These are phyloP conservation scores for Aphis gossypii DNA, from an alignment of 1,140 invertebrate species.

Conservation along the genomic window DNA sequence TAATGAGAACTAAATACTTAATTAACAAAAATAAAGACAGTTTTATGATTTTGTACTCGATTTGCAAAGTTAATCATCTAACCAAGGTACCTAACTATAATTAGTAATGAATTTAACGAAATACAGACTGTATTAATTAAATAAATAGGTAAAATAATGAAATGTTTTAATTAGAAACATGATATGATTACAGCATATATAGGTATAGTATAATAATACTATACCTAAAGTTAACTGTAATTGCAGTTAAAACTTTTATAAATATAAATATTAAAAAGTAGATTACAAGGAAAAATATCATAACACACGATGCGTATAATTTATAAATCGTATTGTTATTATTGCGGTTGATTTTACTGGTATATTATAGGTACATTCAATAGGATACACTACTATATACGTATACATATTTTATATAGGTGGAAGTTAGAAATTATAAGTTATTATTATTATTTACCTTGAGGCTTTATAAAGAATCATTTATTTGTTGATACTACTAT, in stretches of 20 bases:
- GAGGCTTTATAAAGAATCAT: neutral
- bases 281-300: neutral
- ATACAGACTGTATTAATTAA: neutral
- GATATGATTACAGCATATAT: neutral
- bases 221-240: neutral
- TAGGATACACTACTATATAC: neutral
- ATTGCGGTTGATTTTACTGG: neutral
- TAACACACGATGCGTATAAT: conserved; percentile 2
- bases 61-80: neutral
- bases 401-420: neutral
- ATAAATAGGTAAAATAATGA: neutral
- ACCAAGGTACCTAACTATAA: neutral
- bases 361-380: neutral
- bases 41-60: neutral
- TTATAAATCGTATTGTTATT: neutral
- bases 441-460: neutral
- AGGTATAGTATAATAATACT: neutral
- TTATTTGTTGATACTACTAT: neutral
- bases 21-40: neutral
- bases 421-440: neutral
- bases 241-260: neutral
- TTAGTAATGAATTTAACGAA: neutral
- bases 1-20: neutral
- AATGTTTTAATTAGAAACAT: neutral
- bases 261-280: neutral